Percentiles rank a stretch among this genome's conserved stretches.
phyloP scores from a whole-genome alignment of 2,797 vertebrate species.

The Harpagifer antarcticus region DNA sequence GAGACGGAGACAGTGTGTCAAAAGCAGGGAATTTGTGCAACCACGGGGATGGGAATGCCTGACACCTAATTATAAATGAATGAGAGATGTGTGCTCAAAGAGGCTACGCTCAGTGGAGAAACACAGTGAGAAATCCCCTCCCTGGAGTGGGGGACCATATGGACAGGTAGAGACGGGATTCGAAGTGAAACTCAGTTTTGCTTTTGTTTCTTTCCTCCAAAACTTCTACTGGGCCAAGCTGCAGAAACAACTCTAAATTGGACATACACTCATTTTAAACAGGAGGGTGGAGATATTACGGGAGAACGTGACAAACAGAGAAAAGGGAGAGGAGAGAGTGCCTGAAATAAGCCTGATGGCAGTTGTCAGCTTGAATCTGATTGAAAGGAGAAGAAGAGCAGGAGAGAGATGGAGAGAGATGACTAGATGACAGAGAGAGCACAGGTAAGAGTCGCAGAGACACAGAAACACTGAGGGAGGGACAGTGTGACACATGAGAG shows the following conservation, averaged over 20 bases:
- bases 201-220: conserved; percentile 78
- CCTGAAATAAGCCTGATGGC: conserved; percentile 80
- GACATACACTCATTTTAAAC: conserved; percentile 21
- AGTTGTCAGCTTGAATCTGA: conserved; percentile 75
- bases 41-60: conserved; percentile 41
- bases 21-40: conserved; percentile 55
- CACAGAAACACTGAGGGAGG: conserved; percentile 32
- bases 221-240: conserved; percentile 49
- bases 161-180: conserved; percentile 67
- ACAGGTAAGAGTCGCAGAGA: conserved; percentile 54
- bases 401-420: conserved; percentile 34
- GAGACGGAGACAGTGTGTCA: conserved; percentile 49
- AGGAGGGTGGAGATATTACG: conserved; percentile 52
- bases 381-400: conserved; percentile 47
- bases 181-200: conserved; percentile 58
- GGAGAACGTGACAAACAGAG: conserved; percentile 57
- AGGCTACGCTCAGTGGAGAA: conserved; percentile 42
- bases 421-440: conserved; percentile 58
- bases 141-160: conserved; percentile 56
- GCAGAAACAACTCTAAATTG: conserved; percentile 59
- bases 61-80: conserved; percentile 81
- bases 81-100: conserved; percentile 66
- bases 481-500: conserved; percentile 21
- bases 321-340: conserved; percentile 44
- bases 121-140: conserved; percentile 46